Evolutionary conservation across 2,888 invertebrate species (phyloP).

Genomic region (Rhaphigaster nebulosa): DNA sequence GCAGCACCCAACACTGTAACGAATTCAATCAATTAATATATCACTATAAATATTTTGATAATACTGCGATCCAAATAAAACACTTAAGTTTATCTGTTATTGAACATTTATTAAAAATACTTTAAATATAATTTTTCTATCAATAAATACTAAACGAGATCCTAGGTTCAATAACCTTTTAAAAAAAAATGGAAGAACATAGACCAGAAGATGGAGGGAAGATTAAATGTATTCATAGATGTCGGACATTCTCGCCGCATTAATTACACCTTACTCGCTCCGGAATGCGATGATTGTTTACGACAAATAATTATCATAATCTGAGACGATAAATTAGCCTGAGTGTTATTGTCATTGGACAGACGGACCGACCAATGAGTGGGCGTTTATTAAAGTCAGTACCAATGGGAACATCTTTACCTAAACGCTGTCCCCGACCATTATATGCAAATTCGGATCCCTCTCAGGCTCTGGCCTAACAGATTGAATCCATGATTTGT

Average conservation of each 20-base stretch:
- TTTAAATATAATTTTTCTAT: not conserved
- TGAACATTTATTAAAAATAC: not conserved
- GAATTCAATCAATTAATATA: too few relatives aligned
- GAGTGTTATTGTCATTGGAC: slow-evolving; percentile 48
- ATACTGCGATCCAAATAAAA: too few relatives aligned
- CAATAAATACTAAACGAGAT: slow-evolving; percentile 9
- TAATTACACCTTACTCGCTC: slow-evolving; percentile 35
- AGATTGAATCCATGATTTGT: not conserved
- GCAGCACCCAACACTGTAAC: too few relatives aligned
- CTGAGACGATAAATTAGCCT: slow-evolving; percentile 54
- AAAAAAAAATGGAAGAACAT: not conserved
- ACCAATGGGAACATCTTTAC: slow-evolving; percentile 54
- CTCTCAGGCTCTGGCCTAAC: not conserved
- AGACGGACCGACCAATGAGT: slow-evolving; percentile 27
- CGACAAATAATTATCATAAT: slow-evolving; percentile 60
- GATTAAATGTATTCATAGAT: slow-evolving; percentile 52
- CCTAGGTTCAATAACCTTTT: slow-evolving; percentile 12
- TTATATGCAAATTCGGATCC: slow-evolving; percentile 46
- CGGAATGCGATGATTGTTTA: slow-evolving; percentile 56
- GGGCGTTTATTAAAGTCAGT: slow-evolving; percentile 45
- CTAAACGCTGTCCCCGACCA: slow-evolving; percentile 40
- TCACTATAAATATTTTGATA: too few relatives aligned
- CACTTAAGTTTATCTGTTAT: too few relatives aligned
- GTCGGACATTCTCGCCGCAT: slow-evolving; percentile 37
- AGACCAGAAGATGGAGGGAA: slow-evolving; percentile 11